Conservation (phyloP, 2,797 vertebrate genomes). For the Philypnodon macrostomus region DNA sequence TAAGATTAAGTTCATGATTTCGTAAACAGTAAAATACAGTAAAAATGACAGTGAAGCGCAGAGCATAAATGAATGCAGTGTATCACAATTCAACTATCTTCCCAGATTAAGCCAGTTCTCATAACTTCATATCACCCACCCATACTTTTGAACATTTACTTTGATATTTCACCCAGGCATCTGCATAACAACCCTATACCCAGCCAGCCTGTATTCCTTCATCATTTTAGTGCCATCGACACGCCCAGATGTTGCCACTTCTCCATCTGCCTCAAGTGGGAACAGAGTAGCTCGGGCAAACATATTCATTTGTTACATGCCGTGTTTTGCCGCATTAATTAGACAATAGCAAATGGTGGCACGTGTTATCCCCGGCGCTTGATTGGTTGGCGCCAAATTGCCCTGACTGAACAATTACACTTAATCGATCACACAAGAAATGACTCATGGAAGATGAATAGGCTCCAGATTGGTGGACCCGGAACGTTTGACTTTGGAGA, state of each 20-base stretch:
- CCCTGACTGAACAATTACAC: slow-evolving; percentile 94
- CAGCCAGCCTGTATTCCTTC: slow-evolving; percentile 70
- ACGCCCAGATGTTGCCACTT: slow-evolving; percentile 85
- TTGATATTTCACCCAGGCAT: too few species aligned
- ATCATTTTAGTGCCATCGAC: slow-evolving; percentile 75
- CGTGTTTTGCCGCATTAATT: slow-evolving; percentile 97
- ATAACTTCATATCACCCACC: too few species aligned
- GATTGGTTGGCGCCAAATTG: slow-evolving; percentile 90
- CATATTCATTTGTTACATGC: slow-evolving; percentile 88
- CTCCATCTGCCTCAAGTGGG: slow-evolving; percentile 74
- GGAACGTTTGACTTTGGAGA: slow-evolving; percentile 85
- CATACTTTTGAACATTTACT: too few species aligned
- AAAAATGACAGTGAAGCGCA: too few species aligned
- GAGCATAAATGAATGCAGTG: too few species aligned
- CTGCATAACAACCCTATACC: slow-evolving; percentile 21
- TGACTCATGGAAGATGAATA: slow-evolving; percentile 99
- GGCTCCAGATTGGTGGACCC: slow-evolving; percentile 88
- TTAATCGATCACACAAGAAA: slow-evolving; percentile 98
- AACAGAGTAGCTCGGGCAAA: slow-evolving; percentile 79
- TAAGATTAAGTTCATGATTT: too few species aligned
- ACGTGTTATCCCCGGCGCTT: slow-evolving; percentile 86
- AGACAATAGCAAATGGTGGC: slow-evolving; percentile 95
- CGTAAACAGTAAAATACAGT: too few species aligned
- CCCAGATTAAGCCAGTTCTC: too few species aligned
- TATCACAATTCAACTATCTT: too few species aligned